Evolutionary conservation across 2,797 vertebrate genomes (phyloP), one percentile per base, ranked within the genome.

Genomic region (Acanthiza pusilla): DNA sequence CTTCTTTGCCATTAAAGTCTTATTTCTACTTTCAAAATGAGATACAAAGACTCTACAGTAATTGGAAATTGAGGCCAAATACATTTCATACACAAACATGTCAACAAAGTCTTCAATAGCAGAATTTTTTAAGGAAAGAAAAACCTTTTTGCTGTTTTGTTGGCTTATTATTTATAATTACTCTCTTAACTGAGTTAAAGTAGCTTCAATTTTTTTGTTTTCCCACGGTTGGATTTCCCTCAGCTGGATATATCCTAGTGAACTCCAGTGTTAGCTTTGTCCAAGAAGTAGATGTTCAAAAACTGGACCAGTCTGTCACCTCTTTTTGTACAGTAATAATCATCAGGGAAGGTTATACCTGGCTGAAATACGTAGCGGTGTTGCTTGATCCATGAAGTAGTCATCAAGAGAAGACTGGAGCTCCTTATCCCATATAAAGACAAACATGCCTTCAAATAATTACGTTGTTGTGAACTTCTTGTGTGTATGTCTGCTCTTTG

Each of bases 401-500:
- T 83, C 83, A 71, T 83, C 66, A 93, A 94, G 97, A 82, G 85
- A 94, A 90, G 43, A 83, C 70, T 32, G 63, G 91, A 91, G 58
- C 91, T 97, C 75, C 38, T 45, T 80, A 61, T 93, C 55, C 51
- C 17, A 5, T 58, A 26, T 58, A 42, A 96, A 77, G 85, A 63
- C 81, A 93, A 66, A 96, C 3, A 8, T 85, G 91, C 60, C 91
- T 94, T 94, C 95, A 88, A 48, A 34, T 51, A 73, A 82, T 82
- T 95, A 72, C 2, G 2, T 94, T 93, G 72, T 91, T 96, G 54
- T 96, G 26, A 77, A 66, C 40, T 85, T 71, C 63, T 70, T 91
- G 48, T 92, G 55, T 53, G 26, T 65, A 10, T 70, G 73, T 60
- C 42, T 91, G 36, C 48, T 72, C 11, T 72, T 3, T 36, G 38